phyloP scores from a whole-genome alignment of 2,797 vertebrate genomes.

The Myripristis jacobus region DNA sequence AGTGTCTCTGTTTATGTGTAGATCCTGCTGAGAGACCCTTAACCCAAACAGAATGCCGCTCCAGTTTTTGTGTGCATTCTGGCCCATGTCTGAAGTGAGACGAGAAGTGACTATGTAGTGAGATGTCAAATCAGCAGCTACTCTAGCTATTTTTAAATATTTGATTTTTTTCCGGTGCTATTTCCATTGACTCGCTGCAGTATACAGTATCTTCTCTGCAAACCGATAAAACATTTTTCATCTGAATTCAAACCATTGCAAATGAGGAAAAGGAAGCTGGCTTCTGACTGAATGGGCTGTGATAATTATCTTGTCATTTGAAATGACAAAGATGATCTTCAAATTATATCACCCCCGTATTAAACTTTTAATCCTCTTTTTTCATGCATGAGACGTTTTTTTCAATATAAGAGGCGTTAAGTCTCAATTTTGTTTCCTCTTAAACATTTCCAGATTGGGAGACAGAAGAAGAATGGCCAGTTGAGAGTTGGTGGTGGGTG shows the following conservation, averaged over 20 bases:
- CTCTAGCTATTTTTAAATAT: too few relatives aligned
- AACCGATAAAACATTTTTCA: neutral
- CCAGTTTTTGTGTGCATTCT: too few relatives aligned
- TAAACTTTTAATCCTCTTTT: too few relatives aligned
- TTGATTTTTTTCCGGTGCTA: neutral
- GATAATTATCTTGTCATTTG: neutral
- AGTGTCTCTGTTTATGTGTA: slow-evolving; percentile 33
- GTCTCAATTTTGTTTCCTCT: neutral
- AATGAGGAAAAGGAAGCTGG: too few relatives aligned
- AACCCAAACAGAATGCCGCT: slow-evolving; percentile 44
- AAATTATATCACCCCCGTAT: too few relatives aligned
- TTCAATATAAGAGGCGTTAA: too few relatives aligned
- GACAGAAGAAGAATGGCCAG: slow-evolving; percentile 22
- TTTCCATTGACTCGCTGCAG: neutral
- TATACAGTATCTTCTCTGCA: neutral
- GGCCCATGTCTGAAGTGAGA: too few relatives aligned
- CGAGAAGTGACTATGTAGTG: neutral
- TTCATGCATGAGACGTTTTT: too few relatives aligned
- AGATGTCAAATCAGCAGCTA: neutral
- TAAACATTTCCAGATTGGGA: slow-evolving; percentile 26
- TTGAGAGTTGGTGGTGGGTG: slow-evolving; percentile 19
- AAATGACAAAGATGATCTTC: too few relatives aligned
- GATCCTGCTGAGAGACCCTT: slow-evolving; percentile 34
- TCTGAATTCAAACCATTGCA: neutral
- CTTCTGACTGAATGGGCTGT: too few relatives aligned